Percentiles rank a stretch among this genome's conserved stretches.
Evolutionary conservation across 2,888 invertebrate genomes (phyloP).

Genomic region (Mamestra brassicae): DNA sequence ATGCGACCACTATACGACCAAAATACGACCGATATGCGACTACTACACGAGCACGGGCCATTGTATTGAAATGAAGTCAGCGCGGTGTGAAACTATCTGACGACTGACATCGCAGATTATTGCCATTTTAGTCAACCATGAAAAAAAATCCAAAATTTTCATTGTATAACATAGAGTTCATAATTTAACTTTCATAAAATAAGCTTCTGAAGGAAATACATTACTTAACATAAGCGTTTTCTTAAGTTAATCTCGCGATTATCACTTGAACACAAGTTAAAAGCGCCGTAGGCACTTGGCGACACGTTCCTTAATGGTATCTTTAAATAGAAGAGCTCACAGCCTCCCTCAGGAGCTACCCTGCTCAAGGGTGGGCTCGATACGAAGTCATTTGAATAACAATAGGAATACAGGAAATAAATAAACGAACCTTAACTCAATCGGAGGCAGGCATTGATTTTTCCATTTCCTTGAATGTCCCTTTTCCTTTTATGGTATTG

Average conservation of each 20-base stretch:
- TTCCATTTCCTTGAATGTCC: conserved; percentile 26
- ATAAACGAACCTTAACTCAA: conserved; percentile 44
- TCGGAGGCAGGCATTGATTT: conserved; percentile 22
- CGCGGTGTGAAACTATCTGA: conserved; percentile 38
- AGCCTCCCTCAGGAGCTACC: conserved; percentile 4
- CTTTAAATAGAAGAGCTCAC: conserved; percentile 20
- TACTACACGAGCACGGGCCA: conserved; percentile 43
- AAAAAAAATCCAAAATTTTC: conserved; percentile 2
- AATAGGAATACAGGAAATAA: conserved; percentile 49
- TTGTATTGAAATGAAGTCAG: conserved; percentile 64
- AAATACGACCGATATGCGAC: not conserved
- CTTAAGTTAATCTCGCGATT: conserved; percentile 14
- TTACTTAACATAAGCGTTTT: not conserved
- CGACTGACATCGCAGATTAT: conserved; percentile 29
- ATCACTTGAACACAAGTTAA: conserved; percentile 28
- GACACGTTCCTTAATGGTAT: conserved; percentile 41
- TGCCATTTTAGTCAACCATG: conserved; percentile 34
- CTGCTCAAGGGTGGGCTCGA: conserved; percentile 22
- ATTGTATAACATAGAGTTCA: too few relatives aligned
- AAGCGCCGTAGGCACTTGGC: conserved; percentile 16
- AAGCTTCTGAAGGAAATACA: not conserved
- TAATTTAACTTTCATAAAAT: not conserved
- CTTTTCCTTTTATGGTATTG: not conserved
- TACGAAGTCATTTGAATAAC: conserved; percentile 53
- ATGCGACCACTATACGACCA: conserved; percentile 31